phyloP scores from a whole-genome alignment of 1,140 invertebrate genomes.

The Daktulosphaira vitifoliae region DNA sequence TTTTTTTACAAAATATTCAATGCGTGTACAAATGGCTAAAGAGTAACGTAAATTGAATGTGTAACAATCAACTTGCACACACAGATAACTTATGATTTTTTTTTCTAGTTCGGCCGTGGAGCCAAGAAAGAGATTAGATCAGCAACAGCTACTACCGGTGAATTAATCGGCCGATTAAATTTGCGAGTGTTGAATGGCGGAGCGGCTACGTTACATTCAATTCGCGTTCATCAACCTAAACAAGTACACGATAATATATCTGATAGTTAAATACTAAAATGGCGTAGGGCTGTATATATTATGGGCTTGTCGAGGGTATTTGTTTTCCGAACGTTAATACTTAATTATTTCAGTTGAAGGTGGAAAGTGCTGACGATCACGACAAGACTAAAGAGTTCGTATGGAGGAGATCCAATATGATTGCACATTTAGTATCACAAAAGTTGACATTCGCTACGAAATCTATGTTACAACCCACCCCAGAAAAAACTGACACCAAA shows the following conservation, averaged over 20 bases:
- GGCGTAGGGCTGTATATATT: too few relatives aligned
- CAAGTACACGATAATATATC: constrained; percentile 50
- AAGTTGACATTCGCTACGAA: constrained; percentile 65
- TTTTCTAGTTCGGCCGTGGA: constrained; percentile 58
- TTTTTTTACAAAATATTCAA: too few relatives aligned
- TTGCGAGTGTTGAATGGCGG: constrained; percentile 65
- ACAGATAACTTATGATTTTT: too few relatives aligned
- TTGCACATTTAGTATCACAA: constrained; percentile 70
- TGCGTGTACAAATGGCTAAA: too few relatives aligned
- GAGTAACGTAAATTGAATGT: too few relatives aligned
- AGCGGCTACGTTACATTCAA: constrained; percentile 66
- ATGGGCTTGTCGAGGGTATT: too few relatives aligned
- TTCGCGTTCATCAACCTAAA: constrained; percentile 73
- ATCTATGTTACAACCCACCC: constrained; percentile 56
- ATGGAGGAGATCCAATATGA: constrained; percentile 68
- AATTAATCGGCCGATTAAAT: constrained; percentile 70
- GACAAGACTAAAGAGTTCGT: constrained; percentile 71
- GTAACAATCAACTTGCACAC: too few relatives aligned
- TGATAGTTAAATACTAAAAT: too few relatives aligned
- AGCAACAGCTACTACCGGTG: constrained; percentile 72
- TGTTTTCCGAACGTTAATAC: constrained; percentile 29
- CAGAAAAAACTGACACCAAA: constrained; percentile 5
- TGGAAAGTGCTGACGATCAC: constrained; percentile 52
- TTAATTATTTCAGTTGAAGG: constrained; percentile 54
- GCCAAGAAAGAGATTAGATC: constrained; percentile 66